Base-by-base conservation (phyloP, 1,140 invertebrate species). In the Cydia pomonella region DNA sequence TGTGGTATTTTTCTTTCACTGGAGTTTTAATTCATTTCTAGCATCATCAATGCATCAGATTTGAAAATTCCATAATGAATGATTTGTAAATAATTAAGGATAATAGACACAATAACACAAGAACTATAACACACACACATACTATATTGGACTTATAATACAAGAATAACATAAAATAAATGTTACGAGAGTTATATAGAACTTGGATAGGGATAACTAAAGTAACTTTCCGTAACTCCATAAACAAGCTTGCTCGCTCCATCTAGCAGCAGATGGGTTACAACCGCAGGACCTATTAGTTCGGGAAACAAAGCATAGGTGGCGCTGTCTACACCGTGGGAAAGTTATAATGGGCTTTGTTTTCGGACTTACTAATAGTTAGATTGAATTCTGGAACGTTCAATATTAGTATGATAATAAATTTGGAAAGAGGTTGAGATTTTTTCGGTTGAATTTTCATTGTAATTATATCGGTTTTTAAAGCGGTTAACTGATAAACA, bases 291-390 rank as follows among this genome's bases (percentile, higher is more conserved):
- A n/a, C 64, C 4, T 38, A 4, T 38, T 33, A 33, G 64, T 69
- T 69, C 33, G 16, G n/a, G 7, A 6, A 16, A 69, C 29, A 5
- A 18, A 21, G 9, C 29, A 69, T 69, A 21, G 64, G 41, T 69
- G 64, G 64, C 64, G 64, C 64, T 16, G 29, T 13, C 5, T 69
- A 33, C 23, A 69, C n/a, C 29, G 12, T n/a, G 29, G 1, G 12
- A 7, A 69, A 69, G 64, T 69, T 69, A 69, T 69, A 69, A 69
- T 69, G 18, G 64, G 4, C 33, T 69, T 38, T 69, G 64, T 69
- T 69, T 41, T 33, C 29, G 12, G 18, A 69, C 29, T 69, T 69
- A 10, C 29, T 69, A 69, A 69, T 69, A 38, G 64, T 69, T 69
- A 41, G 64, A 69, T 69, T 6, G 29, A 38, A 41, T 69, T 59